Conservation (phyloP, 2,888 invertebrate genomes). For the Aspidapion aeneum region DNA sequence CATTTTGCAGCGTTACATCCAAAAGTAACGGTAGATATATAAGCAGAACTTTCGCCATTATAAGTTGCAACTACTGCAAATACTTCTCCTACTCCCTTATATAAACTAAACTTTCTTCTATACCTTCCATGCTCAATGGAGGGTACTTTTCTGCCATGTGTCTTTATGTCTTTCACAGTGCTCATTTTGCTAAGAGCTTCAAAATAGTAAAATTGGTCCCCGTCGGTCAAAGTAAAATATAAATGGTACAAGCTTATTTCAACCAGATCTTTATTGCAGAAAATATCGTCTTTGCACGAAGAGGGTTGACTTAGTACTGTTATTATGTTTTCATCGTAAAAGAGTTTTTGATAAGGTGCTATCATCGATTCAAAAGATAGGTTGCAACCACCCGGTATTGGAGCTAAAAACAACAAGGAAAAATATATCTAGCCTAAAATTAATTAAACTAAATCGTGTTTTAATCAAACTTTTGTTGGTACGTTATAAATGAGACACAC, state of each 20-base stretch:
- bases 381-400: constrained; percentile 77
- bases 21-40: constrained; percentile 66
- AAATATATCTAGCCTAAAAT: too few species aligned
- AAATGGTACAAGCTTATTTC: constrained; percentile 58
- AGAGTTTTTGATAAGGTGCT: constrained; percentile 58
- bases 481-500: too few species aligned
- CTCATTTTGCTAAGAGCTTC: constrained; percentile 58
- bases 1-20: constrained; percentile 56
- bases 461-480: too few species aligned
- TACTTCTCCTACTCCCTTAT: constrained; percentile 60
- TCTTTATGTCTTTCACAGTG: constrained; percentile 52
- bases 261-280: constrained; percentile 45
- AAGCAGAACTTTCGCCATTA: constrained; percentile 53
- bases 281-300: constrained; percentile 39
- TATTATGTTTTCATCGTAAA: constrained; percentile 47
- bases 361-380: constrained; percentile 58
- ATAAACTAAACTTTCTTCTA: constrained; percentile 54
- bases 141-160: constrained; percentile 54
- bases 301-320: constrained; percentile 56
- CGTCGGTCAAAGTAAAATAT: constrained; percentile 58
- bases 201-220: constrained; percentile 57
- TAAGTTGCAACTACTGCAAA: constrained; percentile 55
- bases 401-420: constrained; percentile 65
- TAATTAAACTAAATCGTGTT: too few species aligned
- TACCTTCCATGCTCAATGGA: constrained; percentile 25